A percentile compares a stretch with the other conserved stretches of the same genome.
These are phyloP conservation scores for Gorsachius magnificus DNA, from an alignment of 2,797 vertebrate genomes.

Conservation along the genomic window DNA sequence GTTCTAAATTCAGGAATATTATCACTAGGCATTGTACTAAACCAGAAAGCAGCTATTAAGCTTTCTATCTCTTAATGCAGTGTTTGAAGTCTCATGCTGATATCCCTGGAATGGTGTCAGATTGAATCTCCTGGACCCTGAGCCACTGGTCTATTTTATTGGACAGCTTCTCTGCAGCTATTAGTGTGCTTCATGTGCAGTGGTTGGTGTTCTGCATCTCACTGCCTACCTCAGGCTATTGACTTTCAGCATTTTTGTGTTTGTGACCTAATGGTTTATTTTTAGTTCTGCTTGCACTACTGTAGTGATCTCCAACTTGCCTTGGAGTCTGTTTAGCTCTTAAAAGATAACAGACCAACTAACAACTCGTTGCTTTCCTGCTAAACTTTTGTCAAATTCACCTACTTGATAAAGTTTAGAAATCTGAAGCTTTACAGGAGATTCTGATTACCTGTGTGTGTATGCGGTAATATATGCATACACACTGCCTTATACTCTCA, in stretches of 20 bases:
- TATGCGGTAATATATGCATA: not conserved
- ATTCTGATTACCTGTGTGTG: not conserved
- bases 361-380: not conserved
- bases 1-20: conserved; percentile 43
- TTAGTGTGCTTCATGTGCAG: not conserved
- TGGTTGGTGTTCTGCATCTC: not conserved
- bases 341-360: not conserved
- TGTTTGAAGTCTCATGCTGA: conserved; percentile 58
- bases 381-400: not conserved
- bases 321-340: not conserved
- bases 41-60: conserved; percentile 44
- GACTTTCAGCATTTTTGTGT: not conserved
- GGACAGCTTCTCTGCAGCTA: conserved; percentile 42
- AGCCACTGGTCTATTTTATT: conserved; percentile 35
- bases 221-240: not conserved
- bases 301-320: not conserved
- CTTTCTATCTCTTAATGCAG: conserved; percentile 39
- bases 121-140: conserved; percentile 31
- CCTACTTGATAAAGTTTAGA: not conserved
- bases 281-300: not conserved
- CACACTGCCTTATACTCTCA: not conserved
- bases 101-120: conserved; percentile 65
- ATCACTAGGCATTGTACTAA: conserved; percentile 28
- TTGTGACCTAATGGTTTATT: conserved; percentile 21
- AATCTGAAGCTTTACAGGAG: not conserved